Percentiles rank a stretch among this genome's conserved stretches.
Evolutionary conservation across 2,888 invertebrate genomes (phyloP).

Genomic region (Dynastes hyllus): DNA sequence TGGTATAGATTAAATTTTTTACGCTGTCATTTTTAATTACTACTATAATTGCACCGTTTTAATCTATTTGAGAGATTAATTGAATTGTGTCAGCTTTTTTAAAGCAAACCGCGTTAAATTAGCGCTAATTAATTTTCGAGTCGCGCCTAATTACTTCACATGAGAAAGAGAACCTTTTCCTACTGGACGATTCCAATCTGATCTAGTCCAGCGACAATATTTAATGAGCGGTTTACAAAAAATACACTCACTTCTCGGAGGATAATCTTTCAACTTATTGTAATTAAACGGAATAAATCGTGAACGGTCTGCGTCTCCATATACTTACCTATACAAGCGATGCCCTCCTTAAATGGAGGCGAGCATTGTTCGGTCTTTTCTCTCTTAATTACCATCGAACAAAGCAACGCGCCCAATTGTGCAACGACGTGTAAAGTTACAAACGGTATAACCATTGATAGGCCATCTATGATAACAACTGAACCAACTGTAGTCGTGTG

Average conservation of each 20-base stretch:
- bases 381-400: conserved; percentile 34
- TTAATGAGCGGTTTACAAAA: background rate
- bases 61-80: too few species aligned
- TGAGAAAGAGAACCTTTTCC: background rate
- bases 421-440: conserved; percentile 37
- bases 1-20: too few species aligned
- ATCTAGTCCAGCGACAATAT: background rate
- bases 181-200: background rate
- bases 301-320: background rate
- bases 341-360: conserved; percentile 16
- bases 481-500: background rate
- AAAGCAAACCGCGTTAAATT: background rate
- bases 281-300: conserved; percentile 33
- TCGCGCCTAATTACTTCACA: conserved; percentile 7
- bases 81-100: too few species aligned
- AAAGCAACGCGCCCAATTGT: conserved; percentile 34
- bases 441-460: conserved; percentile 26
- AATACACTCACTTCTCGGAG: background rate
- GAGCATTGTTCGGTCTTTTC: background rate
- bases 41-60: too few species aligned
- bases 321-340: background rate
- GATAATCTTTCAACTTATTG: conserved; percentile 4
- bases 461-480: background rate
- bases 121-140: background rate
- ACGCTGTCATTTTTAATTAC: too few species aligned